These are phyloP conservation scores for Diarsia mendica DNA, from an alignment of 2,888 invertebrate species.

Conservation along the genomic window DNA sequence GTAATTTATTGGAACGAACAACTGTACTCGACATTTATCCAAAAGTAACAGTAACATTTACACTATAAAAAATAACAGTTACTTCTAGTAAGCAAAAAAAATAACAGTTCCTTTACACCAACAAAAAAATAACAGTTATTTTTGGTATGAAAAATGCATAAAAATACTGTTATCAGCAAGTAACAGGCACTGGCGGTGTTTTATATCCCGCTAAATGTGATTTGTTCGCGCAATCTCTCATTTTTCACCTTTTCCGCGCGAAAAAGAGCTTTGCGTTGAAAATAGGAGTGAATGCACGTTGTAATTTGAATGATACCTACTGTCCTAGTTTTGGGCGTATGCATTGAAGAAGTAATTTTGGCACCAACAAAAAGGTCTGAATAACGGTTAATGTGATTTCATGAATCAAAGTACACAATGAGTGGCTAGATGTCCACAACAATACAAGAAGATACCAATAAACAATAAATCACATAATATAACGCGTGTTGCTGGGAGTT, in stretches of 20 bases:
- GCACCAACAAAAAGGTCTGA: neutral
- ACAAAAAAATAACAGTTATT: slow-evolving; percentile 27
- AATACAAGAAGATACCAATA: no score
- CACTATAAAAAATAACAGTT: slow-evolving; percentile 9
- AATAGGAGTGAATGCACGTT: slow-evolving; percentile 10
- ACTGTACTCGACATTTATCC: slow-evolving; percentile 23
- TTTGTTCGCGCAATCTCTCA: slow-evolving; percentile 66
- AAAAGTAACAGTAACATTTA: slow-evolving; percentile 26
- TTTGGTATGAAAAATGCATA: slow-evolving; percentile 67
- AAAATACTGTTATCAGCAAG: slow-evolving; percentile 67
- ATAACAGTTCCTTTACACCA: neutral
- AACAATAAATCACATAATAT: neutral
- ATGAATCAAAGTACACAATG: neutral
- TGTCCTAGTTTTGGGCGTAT: neutral
- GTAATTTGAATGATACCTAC: slow-evolving; percentile 19
- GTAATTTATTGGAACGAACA: slow-evolving; percentile 44
- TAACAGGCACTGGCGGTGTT: slow-evolving; percentile 60
- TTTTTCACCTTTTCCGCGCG: slow-evolving; percentile 62
- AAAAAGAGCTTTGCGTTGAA: slow-evolving; percentile 49
- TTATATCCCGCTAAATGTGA: slow-evolving; percentile 66
- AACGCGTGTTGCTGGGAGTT: neutral
- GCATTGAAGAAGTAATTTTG: neutral
- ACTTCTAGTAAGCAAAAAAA: no score
- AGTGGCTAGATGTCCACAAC: neutral
- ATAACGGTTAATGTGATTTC: neutral